Conservation (phyloP, 2,113 vertebrate species). For the Puntigrus tetrazona region DNA sequence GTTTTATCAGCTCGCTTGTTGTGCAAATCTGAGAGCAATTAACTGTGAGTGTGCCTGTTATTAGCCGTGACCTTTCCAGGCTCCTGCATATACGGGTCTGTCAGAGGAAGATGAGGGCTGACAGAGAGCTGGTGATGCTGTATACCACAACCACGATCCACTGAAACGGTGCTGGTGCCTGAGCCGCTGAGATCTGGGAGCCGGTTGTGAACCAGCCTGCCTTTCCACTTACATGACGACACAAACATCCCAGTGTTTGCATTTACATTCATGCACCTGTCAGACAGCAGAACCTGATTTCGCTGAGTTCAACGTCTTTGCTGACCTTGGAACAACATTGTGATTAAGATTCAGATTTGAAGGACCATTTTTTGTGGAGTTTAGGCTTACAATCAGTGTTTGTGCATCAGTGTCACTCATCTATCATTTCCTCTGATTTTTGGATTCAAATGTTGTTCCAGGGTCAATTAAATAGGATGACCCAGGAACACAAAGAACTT, state of each 20-base stretch:
- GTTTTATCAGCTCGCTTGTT: conserved; percentile 9
- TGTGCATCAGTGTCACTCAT: too few species aligned
- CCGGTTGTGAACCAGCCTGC: not conserved
- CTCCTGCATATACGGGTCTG: conserved; percentile 3
- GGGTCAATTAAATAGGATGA: too few species aligned
- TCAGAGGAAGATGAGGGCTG: conserved; percentile 42
- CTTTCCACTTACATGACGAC: not conserved
- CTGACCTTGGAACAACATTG: too few species aligned
- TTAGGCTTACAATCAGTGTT: too few species aligned
- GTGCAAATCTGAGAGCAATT: conserved; percentile 42
- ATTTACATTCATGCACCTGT: not conserved
- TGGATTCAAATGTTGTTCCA: too few species aligned
- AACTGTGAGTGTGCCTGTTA: conserved; percentile 35
- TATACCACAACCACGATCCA: conserved; percentile 2
- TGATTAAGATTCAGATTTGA: too few species aligned
- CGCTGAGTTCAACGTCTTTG: too few species aligned
- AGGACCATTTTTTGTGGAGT: too few species aligned
- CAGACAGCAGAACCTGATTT: too few species aligned
- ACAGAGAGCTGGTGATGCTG: conserved; percentile 14
- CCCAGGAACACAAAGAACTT: too few species aligned
- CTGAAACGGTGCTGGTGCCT: not conserved
- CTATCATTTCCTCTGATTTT: too few species aligned
- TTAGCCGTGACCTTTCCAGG: conserved; percentile 49
- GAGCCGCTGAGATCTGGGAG: not conserved
- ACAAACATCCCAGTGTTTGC: not conserved